These are phyloP conservation scores for Mesorhabditis belari DNA, from an alignment of 2,888 invertebrate species.

Conservation along the genomic window DNA sequence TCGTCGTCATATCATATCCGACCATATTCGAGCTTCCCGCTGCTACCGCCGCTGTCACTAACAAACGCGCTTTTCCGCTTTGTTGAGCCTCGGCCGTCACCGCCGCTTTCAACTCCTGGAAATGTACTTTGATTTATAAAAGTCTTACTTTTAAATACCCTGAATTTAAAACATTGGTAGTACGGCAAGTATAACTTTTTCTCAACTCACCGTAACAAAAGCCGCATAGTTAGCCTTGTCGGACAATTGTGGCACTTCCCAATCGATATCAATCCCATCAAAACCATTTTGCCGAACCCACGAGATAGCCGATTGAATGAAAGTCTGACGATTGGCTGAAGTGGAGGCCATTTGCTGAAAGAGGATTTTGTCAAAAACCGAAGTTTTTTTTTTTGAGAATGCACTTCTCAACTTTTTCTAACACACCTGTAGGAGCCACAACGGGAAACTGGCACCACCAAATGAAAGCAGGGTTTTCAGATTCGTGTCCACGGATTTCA, in stretches of 20 bases:
- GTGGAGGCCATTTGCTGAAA: constrained; percentile 14
- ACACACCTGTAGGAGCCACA: constrained; percentile 54
- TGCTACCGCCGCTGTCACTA: constrained; percentile 72
- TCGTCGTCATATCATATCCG: neutral
- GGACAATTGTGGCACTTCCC: constrained; percentile 54
- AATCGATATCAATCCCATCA: constrained; percentile 40
- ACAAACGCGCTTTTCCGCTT: constrained; percentile 57
- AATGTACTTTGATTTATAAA: too few species aligned
- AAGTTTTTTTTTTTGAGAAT: neutral
- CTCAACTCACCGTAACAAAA: neutral
- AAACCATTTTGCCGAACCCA: constrained; percentile 28
- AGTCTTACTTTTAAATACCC: too few species aligned
- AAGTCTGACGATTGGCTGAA: constrained; percentile 53
- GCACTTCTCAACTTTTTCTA: too few species aligned
- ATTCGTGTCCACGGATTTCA: constrained; percentile 81
- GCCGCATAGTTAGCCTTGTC: neutral
- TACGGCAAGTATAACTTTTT: neutral
- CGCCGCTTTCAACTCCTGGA: constrained; percentile 1
- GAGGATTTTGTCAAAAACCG: neutral
- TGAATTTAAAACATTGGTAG: neutral
- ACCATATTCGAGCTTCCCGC: constrained; percentile 62
- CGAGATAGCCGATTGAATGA: constrained; percentile 57
- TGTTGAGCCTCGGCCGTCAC: neutral
- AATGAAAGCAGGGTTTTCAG: constrained; percentile 79
- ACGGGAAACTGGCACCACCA: constrained; percentile 91